Conservation (phyloP, 2,113 vertebrate species). For the Trichomycterus rosablanca region DNA sequence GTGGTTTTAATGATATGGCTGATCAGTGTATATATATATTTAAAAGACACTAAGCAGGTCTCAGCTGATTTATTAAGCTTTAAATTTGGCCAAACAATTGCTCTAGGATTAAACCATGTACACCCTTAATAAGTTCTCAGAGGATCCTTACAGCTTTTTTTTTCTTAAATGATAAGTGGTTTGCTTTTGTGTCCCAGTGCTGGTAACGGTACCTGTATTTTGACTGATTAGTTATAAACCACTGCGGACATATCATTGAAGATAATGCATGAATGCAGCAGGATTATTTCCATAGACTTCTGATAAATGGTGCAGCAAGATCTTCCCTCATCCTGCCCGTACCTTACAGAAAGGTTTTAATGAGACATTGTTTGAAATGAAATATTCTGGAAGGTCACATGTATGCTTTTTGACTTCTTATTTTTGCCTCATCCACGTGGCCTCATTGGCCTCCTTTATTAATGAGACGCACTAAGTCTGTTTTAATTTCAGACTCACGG, state of each 20-base stretch:
- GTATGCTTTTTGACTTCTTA: slow-evolving; percentile 2
- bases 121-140: too few species aligned
- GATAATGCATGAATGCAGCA: background rate
- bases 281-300: background rate
- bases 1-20: too few species aligned
- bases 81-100: too few species aligned
- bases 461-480: slow-evolving; percentile 42
- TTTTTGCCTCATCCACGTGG: slow-evolving; percentile 15
- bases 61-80: too few species aligned
- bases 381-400: slow-evolving; percentile 7
- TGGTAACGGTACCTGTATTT: background rate
- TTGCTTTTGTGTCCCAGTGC: too few species aligned
- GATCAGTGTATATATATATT: too few species aligned
- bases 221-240: slow-evolving; percentile 8
- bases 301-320: background rate
- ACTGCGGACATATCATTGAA: slow-evolving; percentile 25
- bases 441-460: slow-evolving; percentile 47
- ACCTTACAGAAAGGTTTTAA: too few species aligned
- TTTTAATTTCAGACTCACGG: slow-evolving; percentile 41
- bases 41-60: too few species aligned
- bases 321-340: background rate
- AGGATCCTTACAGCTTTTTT: too few species aligned
- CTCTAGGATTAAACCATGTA: too few species aligned
- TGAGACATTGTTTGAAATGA: background rate
- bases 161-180: too few species aligned